Evolutionary conservation across 2,888 invertebrate species (phyloP).

Genomic region (Helicoverpa assulta): DNA sequence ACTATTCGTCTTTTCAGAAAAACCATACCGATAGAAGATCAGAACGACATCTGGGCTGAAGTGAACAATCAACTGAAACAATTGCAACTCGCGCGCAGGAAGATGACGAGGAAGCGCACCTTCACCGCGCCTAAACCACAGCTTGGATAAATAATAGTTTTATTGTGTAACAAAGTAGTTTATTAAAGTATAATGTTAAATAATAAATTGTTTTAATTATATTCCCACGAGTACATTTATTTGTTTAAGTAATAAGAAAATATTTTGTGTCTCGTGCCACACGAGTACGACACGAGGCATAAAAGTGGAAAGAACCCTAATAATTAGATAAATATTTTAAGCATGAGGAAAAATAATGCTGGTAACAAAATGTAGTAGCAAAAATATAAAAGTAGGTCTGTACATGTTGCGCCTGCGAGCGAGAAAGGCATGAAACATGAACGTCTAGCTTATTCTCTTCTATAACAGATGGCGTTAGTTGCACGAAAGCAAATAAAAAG

Average conservation of each 20-base stretch:
- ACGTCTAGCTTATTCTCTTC: slow-evolving; percentile 8
- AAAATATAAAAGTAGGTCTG: too few species aligned
- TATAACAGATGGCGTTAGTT: slow-evolving; percentile 42
- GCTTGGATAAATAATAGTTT: slow-evolving; percentile 72
- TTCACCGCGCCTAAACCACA: slow-evolving; percentile 80
- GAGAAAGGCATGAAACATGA: slow-evolving; percentile 26
- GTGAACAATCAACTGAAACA: slow-evolving; percentile 94
- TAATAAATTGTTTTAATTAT: slow-evolving; percentile 18
- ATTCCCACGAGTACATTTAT: neutral
- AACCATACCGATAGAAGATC: slow-evolving; percentile 97
- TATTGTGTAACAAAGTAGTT: slow-evolving; percentile 52
- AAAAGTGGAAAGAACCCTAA: too few species aligned
- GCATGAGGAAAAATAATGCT: too few species aligned
- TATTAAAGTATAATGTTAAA: slow-evolving; percentile 39
- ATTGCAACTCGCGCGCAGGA: slow-evolving; percentile 91
- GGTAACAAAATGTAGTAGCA: too few species aligned
- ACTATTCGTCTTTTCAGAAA: slow-evolving; percentile 84
- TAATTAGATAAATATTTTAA: too few species aligned
- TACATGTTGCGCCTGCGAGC: neutral
- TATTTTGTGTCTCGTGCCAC: too few species aligned
- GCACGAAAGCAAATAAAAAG: slow-evolving; percentile 5
- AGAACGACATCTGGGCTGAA: slow-evolving; percentile 95
- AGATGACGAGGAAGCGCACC: slow-evolving; percentile 80
- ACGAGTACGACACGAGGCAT: too few species aligned
- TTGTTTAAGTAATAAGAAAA: too few species aligned